Conservation (phyloP, 2,113 vertebrate species). For the Atractosteus spatula region DNA sequence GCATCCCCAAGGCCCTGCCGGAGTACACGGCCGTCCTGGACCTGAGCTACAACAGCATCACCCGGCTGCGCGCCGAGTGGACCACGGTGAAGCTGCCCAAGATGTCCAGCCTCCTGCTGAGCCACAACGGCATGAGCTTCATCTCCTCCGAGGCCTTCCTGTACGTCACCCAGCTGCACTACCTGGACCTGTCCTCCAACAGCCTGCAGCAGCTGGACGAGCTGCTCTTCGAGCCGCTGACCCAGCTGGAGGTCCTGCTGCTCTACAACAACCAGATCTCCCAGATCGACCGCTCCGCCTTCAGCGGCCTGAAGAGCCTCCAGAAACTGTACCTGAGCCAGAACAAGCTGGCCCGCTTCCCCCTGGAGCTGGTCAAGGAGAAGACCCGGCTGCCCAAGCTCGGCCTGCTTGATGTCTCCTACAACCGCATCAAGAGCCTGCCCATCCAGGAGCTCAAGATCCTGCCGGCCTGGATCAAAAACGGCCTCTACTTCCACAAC, state of each 20-base stretch:
- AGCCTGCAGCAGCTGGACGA: conserved; percentile 76
- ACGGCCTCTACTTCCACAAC: conserved; percentile 89
- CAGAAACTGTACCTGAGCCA: conserved; percentile 94
- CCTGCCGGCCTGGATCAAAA: conserved; percentile 85
- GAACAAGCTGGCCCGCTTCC: conserved; percentile 87
- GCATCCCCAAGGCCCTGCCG: conserved; percentile 71
- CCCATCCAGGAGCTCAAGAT: conserved; percentile 71
- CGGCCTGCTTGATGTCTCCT: conserved; percentile 84
- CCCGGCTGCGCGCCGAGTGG: conserved; percentile 78
- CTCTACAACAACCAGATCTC: conserved; percentile 90
- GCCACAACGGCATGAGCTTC: conserved; percentile 84
- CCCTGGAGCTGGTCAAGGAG: conserved; percentile 82
- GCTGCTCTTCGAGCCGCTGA: conserved; percentile 81
- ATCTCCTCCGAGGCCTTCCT: conserved; percentile 86
- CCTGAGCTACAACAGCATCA: conserved; percentile 86
- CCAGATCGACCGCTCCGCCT: conserved; percentile 82
- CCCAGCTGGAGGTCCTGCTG: conserved; percentile 82
- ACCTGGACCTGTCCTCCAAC: conserved; percentile 92
- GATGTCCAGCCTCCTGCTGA: conserved; percentile 84
- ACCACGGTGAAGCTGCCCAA: conserved; percentile 66
- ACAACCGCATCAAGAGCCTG: conserved; percentile 79
- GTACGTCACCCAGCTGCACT: conserved; percentile 77
- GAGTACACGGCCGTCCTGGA: conserved; percentile 80
- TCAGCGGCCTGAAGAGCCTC: conserved; percentile 71
- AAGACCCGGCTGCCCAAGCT: conserved; percentile 75